Percentiles rank a stretch among this genome's conserved stretches.
These are phyloP conservation scores for Terebella lapidaria DNA, from an alignment of 2,888 invertebrate genomes.

Conservation along the genomic window DNA sequence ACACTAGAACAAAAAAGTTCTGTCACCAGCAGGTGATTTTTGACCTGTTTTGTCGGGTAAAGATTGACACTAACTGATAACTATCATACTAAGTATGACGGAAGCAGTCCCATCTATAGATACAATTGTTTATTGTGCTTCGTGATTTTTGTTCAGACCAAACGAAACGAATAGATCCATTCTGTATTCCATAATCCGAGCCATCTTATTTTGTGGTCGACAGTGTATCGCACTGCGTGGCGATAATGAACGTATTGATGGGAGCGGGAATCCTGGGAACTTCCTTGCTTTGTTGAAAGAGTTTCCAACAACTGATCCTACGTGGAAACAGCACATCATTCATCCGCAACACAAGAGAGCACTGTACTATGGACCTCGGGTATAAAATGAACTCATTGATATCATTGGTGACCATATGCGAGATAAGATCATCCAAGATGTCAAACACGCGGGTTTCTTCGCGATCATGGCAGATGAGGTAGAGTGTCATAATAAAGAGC, in stretches of 20 bases:
- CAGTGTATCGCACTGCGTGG: constrained; percentile 1
- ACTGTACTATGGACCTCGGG: background rate
- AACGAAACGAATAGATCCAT: too few relatives aligned
- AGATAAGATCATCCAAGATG: background rate
- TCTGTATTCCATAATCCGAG: too few relatives aligned
- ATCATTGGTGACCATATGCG: background rate
- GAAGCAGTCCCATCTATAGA: too few relatives aligned
- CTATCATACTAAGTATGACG: too few relatives aligned
- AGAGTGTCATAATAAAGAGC: background rate
- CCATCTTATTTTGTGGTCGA: constrained; percentile 13
- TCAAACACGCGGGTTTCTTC: background rate
- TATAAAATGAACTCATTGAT: background rate
- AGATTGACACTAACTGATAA: too few relatives aligned
- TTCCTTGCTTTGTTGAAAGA: background rate
- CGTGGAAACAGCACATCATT: background rate
- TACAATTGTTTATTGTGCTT: too few relatives aligned
- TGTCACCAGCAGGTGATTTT: too few relatives aligned
- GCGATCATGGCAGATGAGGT: background rate
- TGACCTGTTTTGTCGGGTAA: too few relatives aligned
- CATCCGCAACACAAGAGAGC: background rate
- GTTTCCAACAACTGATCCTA: background rate
- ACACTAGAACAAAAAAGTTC: too few relatives aligned
- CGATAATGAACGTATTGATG: background rate
- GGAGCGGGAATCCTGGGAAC: background rate
- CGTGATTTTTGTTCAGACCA: too few relatives aligned